These are phyloP conservation scores for Pristionchus maxplancki DNA, from an alignment of 2,888 invertebrate genomes.

Conservation along the genomic window DNA sequence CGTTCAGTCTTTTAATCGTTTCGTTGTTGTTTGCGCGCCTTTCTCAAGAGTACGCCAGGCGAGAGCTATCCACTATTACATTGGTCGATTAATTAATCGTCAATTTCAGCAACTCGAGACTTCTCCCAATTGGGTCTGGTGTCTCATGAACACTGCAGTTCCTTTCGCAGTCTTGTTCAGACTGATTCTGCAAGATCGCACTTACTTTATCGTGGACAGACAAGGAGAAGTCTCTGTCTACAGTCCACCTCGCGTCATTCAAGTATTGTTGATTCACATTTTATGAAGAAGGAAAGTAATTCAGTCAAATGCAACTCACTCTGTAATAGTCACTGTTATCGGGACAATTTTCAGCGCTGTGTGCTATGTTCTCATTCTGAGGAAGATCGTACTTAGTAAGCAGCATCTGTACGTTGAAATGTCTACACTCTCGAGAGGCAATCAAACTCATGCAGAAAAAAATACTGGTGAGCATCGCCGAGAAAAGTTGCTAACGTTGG, in stretches of 20 bases:
- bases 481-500: neutral
- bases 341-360: neutral
- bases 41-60: neutral
- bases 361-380: neutral
- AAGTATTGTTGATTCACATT: neutral
- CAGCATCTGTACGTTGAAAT: neutral
- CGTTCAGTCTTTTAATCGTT: neutral
- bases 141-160: neutral
- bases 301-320: neutral
- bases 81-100: neutral
- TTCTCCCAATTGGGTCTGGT: neutral
- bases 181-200: neutral
- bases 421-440: too few species aligned
- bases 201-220: neutral
- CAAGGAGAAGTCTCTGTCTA: neutral
- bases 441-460: too few species aligned
- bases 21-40: neutral
- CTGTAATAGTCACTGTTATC: neutral
- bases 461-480: neutral
- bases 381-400: neutral
- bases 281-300: neutral
- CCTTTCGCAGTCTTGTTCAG: neutral
- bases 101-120: neutral
- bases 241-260: neutral
- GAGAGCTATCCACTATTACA: too few species aligned